A percentile compares a stretch with the other conserved stretches of the same genome.
phyloP scores from a whole-genome alignment of 2,888 invertebrate genomes.

The Limenitis camilla region DNA sequence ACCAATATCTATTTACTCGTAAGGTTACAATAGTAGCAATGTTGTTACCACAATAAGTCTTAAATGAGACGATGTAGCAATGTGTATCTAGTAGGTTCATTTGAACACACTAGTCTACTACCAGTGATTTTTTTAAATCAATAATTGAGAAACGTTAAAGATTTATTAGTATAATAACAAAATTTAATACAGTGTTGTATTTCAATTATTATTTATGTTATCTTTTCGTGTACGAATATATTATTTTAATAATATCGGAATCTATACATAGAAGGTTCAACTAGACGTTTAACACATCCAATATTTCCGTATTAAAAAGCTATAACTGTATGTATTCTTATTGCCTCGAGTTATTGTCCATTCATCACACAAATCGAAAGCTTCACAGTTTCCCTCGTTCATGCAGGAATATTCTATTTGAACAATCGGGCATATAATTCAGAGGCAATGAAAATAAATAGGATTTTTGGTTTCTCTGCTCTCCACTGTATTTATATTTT shows the following conservation, averaged over 20 bases:
- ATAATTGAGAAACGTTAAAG: no score
- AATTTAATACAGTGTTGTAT: no score
- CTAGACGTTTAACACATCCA: constrained; percentile 1
- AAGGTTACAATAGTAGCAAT: no score
- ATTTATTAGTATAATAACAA: no score
- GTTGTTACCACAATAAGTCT: no score
- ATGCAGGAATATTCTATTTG: constrained; percentile 50
- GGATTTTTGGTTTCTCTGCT: constrained; percentile 34
- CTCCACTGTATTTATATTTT: not conserved
- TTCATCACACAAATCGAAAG: constrained; percentile 62
- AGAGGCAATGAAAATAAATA: constrained; percentile 62
- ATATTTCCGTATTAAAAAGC: constrained; percentile 16
- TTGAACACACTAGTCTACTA: no score
- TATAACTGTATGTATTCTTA: constrained; percentile 30
- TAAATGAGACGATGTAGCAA: no score
- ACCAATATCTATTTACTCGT: not conserved
- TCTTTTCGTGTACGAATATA: no score
- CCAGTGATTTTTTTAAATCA: no score
- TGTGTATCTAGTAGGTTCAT: no score
- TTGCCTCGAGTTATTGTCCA: constrained; percentile 55
- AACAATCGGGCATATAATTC: constrained; percentile 51
- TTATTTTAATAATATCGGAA: no score
- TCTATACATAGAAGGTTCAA: not conserved
- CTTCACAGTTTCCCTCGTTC: constrained; percentile 49
- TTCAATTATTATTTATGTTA: no score